Conservation (phyloP, 1,140 invertebrate genomes). For the Choristoneura fumiferana region DNA sequence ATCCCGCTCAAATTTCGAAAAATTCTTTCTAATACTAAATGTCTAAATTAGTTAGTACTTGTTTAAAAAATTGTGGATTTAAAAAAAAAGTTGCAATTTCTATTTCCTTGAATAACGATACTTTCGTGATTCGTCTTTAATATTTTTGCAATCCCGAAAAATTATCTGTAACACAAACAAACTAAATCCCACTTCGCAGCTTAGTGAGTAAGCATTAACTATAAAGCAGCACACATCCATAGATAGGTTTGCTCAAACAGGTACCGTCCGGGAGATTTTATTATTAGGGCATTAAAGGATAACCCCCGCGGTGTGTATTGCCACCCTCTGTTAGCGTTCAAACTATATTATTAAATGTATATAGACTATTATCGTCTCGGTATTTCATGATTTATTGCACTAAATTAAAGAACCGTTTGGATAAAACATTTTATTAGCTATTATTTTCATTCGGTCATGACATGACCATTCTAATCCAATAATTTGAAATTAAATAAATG, state of each 20-base stretch:
- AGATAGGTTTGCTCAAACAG: constrained; percentile 11
- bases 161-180: neutral
- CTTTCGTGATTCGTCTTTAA: no score
- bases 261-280: constrained; percentile 19
- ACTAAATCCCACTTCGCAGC: neutral
- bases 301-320: constrained; percentile 15
- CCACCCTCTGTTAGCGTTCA: constrained; percentile 10
- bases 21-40: no score
- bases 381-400: neutral
- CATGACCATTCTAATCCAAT: no score
- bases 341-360: constrained; percentile 1
- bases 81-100: no score
- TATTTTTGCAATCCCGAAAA: no score
- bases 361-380: neutral
- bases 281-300: constrained; percentile 22
- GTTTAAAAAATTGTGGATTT: no score
- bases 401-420: neutral
- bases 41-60: no score
- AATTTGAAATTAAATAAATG: no score
- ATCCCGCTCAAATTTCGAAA: no score
- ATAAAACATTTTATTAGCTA: no score
- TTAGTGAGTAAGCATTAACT: neutral
- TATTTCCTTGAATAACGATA: no score
- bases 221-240: neutral
- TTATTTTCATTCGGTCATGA: no score